Conservation (phyloP, 1,140 invertebrate genomes). For the Drosophila repletoides region DNA sequence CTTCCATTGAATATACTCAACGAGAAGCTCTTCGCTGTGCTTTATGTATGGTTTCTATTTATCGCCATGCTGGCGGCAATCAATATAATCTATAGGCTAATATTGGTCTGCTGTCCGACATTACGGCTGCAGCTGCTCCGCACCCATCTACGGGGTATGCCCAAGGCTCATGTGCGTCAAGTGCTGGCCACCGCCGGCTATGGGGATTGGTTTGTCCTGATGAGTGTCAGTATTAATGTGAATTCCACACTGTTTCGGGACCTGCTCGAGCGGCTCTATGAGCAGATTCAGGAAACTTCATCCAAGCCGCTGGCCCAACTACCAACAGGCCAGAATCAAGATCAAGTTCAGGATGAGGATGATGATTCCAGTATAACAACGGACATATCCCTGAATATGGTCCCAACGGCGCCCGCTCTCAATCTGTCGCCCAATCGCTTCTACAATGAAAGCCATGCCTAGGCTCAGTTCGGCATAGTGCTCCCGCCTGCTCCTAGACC, state of each 20-base stretch:
- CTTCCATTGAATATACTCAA: slow-evolving; percentile 90
- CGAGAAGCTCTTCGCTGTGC: slow-evolving; percentile 90
- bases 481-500: too few relatives aligned
- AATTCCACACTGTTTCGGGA: slow-evolving; percentile 85
- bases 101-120: slow-evolving; percentile 60
- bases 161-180: slow-evolving; percentile 48
- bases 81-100: slow-evolving; percentile 85
- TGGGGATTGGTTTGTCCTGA: slow-evolving; percentile 88
- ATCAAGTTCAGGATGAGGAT: not conserved
- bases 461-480: too few relatives aligned
- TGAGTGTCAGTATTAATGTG: slow-evolving; percentile 87
- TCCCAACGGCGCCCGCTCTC: not conserved
- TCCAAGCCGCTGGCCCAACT: too few relatives aligned
- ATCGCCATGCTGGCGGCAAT: slow-evolving; percentile 86
- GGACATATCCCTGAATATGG: not conserved
- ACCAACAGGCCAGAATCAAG: too few relatives aligned
- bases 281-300: not conserved
- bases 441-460: slow-evolving; percentile 54
- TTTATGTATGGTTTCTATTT: slow-evolving; percentile 92
- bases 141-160: slow-evolving; percentile 82
- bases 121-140: slow-evolving; percentile 83
- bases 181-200: slow-evolving; percentile 74
- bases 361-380: not conserved
- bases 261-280: slow-evolving; percentile 74
- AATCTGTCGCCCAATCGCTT: slow-evolving; percentile 26